phyloP scores from a whole-genome alignment of 2,888 invertebrate genomes.

The Palloptera scutellata region DNA sequence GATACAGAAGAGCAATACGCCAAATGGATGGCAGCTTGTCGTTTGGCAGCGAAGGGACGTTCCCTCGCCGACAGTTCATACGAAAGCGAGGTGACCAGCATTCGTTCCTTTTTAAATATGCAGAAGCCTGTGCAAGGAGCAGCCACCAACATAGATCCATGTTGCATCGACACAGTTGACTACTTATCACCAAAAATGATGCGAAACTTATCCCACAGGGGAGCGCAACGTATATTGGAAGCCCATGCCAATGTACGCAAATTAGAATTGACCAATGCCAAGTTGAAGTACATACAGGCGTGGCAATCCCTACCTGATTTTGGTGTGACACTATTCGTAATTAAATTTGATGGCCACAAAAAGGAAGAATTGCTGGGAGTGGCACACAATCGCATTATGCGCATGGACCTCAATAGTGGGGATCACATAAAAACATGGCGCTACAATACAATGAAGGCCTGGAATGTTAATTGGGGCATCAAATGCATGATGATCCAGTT shows the following conservation, averaged over 20 bases:
- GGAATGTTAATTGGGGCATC: slow-evolving; percentile 99
- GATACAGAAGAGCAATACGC: slow-evolving; percentile 96
- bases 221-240: slow-evolving; percentile 91
- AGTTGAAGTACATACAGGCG: slow-evolving; percentile 95
- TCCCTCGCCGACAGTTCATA: slow-evolving; percentile 96
- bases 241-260: slow-evolving; percentile 96
- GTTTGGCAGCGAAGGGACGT: slow-evolving; percentile 93
- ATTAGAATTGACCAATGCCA: slow-evolving; percentile 87
- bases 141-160: slow-evolving; percentile 73
- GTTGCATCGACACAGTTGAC: slow-evolving; percentile 86
- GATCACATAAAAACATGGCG: slow-evolving; percentile 98
- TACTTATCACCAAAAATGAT: slow-evolving; percentile 88
- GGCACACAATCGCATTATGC: slow-evolving; percentile 93
- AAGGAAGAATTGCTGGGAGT: slow-evolving; percentile 93
- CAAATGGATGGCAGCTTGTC: slow-evolving; percentile 97
- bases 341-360: slow-evolving; percentile 86
- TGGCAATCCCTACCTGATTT: slow-evolving; percentile 98
- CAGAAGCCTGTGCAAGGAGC: slow-evolving; percentile 85
- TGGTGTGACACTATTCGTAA: slow-evolving; percentile 93
- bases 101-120: slow-evolving; percentile 87
- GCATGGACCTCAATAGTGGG: slow-evolving; percentile 91
- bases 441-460: slow-evolving; percentile 97
- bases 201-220: slow-evolving; percentile 84
- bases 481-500: slow-evolving; percentile 98
- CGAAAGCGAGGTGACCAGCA: slow-evolving; percentile 87